Evolutionary conservation across 2,797 vertebrate species (phyloP), one percentile per base, ranked within the genome.

Genomic region (Lagodon rhomboides): DNA sequence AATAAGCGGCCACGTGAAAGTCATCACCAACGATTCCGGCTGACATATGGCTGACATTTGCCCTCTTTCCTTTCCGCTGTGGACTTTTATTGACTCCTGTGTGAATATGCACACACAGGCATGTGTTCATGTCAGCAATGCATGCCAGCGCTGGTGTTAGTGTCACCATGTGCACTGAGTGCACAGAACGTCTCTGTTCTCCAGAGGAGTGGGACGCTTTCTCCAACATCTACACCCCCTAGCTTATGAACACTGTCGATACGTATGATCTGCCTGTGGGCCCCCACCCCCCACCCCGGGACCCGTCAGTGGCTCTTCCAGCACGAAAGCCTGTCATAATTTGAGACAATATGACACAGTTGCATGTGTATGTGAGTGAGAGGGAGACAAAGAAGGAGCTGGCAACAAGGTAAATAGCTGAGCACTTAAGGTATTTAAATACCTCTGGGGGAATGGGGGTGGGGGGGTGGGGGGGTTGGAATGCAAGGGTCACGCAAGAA

Each of bases 21-120:
- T 86, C 85, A 90, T 86, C 56, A 68, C 72, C 27, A 67, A 22
- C 12, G 5, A 78, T 78, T 79, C 65, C 62, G 73, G 78, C 65
- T 83, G 81, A 91, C 88, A 91, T 87, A 83, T 87, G 84, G 77
- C 85, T 85, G 75, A 91, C 89, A 90, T 91, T 84, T 90, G 80
- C 55, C 68, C 82, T 60, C 58, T 79, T 82, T 67, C 73, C 62
- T 67, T 86, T 79, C 73, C 22, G 47, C 82, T 70, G 23, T 62
- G 66, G 67, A 83, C 63, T 51, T 88, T 72, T 73, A 83, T 68
- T 89, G 85, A 90, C 87, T 89, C 77, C 78, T 86, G 79, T 83
- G 83, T 80, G 80, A 82, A 87, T 84, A 75, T 72, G 73, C 82
- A 85, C 77, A 80, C 68, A 74, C 59, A 73, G 73, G 55, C 82